These are phyloP conservation scores for Rhopalosiphum padi DNA, from an alignment of 1,140 invertebrate species.

Conservation along the genomic window DNA sequence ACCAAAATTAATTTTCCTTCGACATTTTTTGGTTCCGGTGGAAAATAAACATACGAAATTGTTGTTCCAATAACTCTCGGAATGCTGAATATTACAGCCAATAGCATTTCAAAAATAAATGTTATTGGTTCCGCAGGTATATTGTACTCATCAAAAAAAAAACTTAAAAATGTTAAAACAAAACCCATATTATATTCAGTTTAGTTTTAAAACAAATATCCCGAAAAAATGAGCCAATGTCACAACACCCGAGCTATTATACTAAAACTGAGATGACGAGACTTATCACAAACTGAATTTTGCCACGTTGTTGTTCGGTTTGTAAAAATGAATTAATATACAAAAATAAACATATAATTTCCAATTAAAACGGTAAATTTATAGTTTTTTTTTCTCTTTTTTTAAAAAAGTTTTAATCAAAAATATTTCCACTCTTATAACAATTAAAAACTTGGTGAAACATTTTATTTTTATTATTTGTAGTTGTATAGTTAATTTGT, in stretches of 20 bases:
- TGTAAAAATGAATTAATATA: background rate
- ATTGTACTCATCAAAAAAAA: background rate
- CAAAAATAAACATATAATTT: background rate
- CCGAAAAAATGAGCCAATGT: background rate
- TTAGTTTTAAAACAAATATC: background rate
- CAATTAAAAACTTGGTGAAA: background rate
- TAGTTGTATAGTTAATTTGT: background rate
- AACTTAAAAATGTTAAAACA: background rate
- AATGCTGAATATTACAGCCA: background rate
- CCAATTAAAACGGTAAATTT: background rate
- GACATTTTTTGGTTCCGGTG: background rate
- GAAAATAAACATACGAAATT: conserved; percentile 16
- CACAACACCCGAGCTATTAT: background rate
- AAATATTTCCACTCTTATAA: background rate
- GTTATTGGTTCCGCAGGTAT: background rate
- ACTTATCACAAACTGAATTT: background rate
- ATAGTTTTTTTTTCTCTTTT: background rate
- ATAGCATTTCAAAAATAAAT: background rate
- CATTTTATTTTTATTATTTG: background rate
- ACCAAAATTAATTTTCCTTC: conserved; percentile 34
- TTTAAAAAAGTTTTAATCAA: background rate
- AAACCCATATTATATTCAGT: background rate
- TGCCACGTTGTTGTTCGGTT: background rate
- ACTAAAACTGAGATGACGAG: background rate
- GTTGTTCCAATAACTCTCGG: background rate